Base-by-base conservation (phyloP, 1,140 invertebrate genomes). In the Platyura marginata region DNA sequence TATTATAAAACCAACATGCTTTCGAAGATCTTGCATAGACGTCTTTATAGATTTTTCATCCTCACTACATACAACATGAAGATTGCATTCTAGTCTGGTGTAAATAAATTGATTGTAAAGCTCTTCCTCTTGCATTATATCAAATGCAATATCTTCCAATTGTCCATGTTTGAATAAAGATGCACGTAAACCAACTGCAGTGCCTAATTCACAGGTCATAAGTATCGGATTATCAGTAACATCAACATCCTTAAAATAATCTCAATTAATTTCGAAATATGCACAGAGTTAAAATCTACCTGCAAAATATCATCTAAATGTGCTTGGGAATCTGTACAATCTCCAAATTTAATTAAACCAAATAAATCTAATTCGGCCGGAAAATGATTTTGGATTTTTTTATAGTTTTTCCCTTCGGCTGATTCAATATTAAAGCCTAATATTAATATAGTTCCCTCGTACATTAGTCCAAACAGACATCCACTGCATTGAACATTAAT, bases 161-260 rank as follows among this genome's bases (percentile, higher is more conserved):
- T 77, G 76, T 46, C 78, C 74, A 63, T 82, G 78, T 13, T 77
- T 69, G 45, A 79, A 68, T 53, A 79, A 73, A 46, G 72, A 73
- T 10, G 77, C 68, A 51, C 71, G 63, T 40, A 81, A 51, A 16
- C 69, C 66, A 44, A 70, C 68, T 40, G 64, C 53, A 11, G 69
- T 62, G 45, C 65, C 66, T 19, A 70, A 46, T n/a, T 63, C 62
- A 48, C 67, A 73, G 50, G 71, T 71, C 21, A 82, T 59, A 44
- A 81, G 62, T 33, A 82, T 63, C 21, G 77, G 79, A 63, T 81
- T 81, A 54, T 81, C 79, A 39, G 79, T 81, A 43, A 81, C 74
- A 57, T 81, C 25, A 13, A 29, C 25, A 29, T 29, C 25, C 25
- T 29, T 8, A 29, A 29, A 29, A 29, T 8, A n/a, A n/a, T n/a